Percentiles rank a stretch among this genome's conserved stretches.
These are phyloP conservation scores for Thunnus albacares DNA, from an alignment of 2,797 vertebrate genomes.

Conservation along the genomic window DNA sequence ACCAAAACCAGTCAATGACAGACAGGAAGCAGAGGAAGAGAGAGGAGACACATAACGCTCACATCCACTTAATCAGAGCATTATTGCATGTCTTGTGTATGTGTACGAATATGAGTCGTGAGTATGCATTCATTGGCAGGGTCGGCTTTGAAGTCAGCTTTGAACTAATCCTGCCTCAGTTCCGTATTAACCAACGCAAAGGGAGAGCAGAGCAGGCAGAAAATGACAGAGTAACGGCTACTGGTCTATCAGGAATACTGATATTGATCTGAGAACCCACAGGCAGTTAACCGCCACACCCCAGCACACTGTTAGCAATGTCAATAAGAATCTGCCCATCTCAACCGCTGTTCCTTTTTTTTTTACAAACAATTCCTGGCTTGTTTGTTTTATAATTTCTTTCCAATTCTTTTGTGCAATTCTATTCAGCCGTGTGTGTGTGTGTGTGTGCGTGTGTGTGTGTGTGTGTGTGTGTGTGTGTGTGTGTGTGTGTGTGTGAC, in stretches of 20 bases:
- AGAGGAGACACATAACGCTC: conserved; percentile 29
- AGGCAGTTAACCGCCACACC: conserved; percentile 56
- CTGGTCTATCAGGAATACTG: conserved; percentile 63
- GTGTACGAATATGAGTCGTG: conserved; percentile 39
- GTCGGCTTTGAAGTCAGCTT: conserved; percentile 68
- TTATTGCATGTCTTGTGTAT: conserved; percentile 32
- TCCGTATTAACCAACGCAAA: conserved; percentile 45
- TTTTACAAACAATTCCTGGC: background rate
- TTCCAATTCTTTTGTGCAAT: background rate
- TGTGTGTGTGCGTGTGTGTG: background rate
- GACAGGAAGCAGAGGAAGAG: conserved; percentile 54
- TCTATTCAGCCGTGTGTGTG: background rate
- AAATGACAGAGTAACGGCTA: conserved; percentile 37
- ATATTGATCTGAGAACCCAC: conserved; percentile 65
- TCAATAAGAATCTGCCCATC: conserved; percentile 51
- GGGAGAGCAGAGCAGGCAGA: conserved; percentile 38
- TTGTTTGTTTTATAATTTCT: background rate
- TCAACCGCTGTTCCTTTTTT: conserved; percentile 2
- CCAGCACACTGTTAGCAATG: conserved; percentile 49
- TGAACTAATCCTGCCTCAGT: conserved; percentile 64
- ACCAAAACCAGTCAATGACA: conserved; percentile 27
- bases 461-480: conserved; percentile 28
- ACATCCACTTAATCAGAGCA: conserved; percentile 41
- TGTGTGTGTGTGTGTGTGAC: conserved; percentile 23
- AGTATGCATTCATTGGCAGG: conserved; percentile 41